Conservation (phyloP, 2,888 invertebrate species). For the Andrena praecox region DNA sequence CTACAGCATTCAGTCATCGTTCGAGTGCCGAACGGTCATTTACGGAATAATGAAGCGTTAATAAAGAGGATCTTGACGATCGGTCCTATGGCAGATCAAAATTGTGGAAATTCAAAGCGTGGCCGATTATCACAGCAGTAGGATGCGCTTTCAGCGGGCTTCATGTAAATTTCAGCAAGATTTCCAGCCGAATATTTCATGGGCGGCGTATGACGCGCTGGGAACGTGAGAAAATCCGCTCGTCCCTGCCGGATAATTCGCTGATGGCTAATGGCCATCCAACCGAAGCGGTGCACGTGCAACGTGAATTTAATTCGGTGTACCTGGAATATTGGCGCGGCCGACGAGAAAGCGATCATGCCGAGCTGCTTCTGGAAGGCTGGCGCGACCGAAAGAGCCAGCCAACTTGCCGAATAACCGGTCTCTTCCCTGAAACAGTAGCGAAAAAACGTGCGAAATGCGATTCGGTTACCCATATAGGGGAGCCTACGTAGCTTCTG, state of each 20-base stretch:
- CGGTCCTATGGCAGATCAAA: slow-evolving; percentile 10
- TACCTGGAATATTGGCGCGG: slow-evolving; percentile 60
- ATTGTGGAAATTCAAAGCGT: slow-evolving; percentile 41
- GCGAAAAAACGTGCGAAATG: background rate
- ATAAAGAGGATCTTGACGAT: background rate
- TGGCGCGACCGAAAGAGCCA: slow-evolving; percentile 1
- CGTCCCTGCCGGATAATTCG: slow-evolving; percentile 68
- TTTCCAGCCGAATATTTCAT: slow-evolving; percentile 61
- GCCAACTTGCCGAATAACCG: slow-evolving; percentile 7
- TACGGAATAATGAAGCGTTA: slow-evolving; percentile 1
- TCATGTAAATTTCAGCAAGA: slow-evolving; percentile 75
- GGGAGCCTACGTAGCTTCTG: background rate
- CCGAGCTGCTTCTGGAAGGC: slow-evolving; percentile 12
- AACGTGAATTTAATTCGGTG: slow-evolving; percentile 70
- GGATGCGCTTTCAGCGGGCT: slow-evolving; percentile 55
- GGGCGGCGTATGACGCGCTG: slow-evolving; percentile 33
- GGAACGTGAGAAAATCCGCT: slow-evolving; percentile 70
- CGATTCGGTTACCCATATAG: background rate
- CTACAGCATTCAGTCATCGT: background rate
- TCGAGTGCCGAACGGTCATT: background rate
- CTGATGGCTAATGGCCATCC: slow-evolving; percentile 72
- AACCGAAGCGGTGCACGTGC: slow-evolving; percentile 58
- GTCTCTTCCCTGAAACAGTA: background rate
- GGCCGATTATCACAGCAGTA: slow-evolving; percentile 53
- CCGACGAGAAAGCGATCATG: slow-evolving; percentile 44